phyloP scores from a whole-genome alignment of 2,797 vertebrate genomes.

The Adelosebastes latens region DNA sequence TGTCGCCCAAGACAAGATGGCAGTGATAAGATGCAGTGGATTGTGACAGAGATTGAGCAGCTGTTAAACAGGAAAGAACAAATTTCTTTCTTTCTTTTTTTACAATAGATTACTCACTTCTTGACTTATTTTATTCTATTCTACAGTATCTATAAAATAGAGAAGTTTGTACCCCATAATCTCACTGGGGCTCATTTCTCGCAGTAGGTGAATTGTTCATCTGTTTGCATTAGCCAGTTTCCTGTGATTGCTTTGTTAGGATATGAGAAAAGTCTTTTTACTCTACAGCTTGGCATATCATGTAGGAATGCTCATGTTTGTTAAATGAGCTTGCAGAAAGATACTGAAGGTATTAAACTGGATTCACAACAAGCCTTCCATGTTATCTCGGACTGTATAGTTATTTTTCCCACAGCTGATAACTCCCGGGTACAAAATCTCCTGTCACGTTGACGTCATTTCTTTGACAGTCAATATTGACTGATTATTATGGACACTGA shows the following conservation, averaged over 20 bases:
- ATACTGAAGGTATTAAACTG: neutral
- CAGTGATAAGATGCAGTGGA: constrained; percentile 17
- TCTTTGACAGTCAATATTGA: constrained; percentile 28
- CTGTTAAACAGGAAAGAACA: neutral
- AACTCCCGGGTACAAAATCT: constrained; percentile 1
- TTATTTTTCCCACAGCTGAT: constrained; percentile 21
- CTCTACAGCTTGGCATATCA: constrained; percentile 10
- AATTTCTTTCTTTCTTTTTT: neutral
- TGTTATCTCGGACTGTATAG: neutral
- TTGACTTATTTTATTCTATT: neutral
- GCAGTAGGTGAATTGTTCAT: constrained; percentile 2
- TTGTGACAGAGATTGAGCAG: neutral
- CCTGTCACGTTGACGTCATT: constrained; percentile 17
- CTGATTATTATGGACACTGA: constrained; percentile 31
- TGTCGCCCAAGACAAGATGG: neutral
- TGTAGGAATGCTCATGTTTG: constrained; percentile 1
- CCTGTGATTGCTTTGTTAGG: neutral
- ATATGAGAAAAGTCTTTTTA: constrained; percentile 17
- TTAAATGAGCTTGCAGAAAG: constrained; percentile 6
- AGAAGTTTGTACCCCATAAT: neutral
- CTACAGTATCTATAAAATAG: neutral
- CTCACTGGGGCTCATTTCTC: neutral
- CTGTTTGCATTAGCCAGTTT: neutral
- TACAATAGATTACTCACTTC: neutral
- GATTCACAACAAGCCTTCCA: neutral